Conservation (phyloP, 2,888 invertebrate species). For the Morinoia aosen region DNA sequence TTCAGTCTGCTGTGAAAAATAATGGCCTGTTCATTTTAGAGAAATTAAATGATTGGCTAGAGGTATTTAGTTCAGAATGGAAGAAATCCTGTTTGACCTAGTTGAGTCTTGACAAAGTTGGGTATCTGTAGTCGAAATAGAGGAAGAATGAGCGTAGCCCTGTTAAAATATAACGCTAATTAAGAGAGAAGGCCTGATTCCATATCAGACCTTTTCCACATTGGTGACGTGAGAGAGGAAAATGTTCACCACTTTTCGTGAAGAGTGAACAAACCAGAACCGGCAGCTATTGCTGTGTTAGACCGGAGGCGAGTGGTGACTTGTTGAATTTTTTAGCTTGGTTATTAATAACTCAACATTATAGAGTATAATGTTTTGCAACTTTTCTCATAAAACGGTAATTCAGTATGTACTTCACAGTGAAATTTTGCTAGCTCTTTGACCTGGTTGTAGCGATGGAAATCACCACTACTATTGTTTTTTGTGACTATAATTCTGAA, state of each 20-base stretch:
- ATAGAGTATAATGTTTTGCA: too few relatives aligned
- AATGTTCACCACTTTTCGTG: background rate
- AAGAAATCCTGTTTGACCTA: background rate
- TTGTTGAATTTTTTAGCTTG: too few relatives aligned
- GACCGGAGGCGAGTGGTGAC: background rate
- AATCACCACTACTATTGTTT: too few relatives aligned
- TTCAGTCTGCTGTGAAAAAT: background rate
- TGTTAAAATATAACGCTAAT: background rate
- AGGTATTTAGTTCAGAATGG: background rate
- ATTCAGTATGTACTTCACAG: too few relatives aligned
- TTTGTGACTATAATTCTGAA: too few relatives aligned
- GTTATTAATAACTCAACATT: too few relatives aligned
- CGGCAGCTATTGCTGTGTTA: background rate
- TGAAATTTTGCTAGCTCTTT: too few relatives aligned
- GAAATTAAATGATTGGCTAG: background rate
- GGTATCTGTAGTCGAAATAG: background rate
- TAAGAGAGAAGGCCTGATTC: background rate
- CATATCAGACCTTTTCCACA: background rate
- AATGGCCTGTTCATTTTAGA: background rate
- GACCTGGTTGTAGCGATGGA: too few relatives aligned
- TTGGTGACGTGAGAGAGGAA: background rate
- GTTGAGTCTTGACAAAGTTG: background rate
- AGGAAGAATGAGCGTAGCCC: background rate
- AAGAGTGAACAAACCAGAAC: background rate
- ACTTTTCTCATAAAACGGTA: too few relatives aligned